phyloP scores from a whole-genome alignment of 2,888 invertebrate genomes.

The Himalopsyche kuldschensis region DNA sequence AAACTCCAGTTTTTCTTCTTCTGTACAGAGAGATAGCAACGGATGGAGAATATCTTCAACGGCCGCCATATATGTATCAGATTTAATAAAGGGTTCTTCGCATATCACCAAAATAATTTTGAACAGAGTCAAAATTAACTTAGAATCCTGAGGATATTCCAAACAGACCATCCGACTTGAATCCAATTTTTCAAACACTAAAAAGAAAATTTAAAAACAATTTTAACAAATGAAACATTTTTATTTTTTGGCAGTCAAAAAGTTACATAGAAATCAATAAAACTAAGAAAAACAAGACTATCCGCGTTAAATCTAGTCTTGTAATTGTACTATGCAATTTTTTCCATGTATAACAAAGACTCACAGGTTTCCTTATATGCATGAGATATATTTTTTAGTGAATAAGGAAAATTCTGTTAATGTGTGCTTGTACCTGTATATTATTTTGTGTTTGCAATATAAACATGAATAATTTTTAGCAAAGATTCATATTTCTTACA shows the following conservation, averaged over 20 bases:
- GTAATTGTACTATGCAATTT: neutral
- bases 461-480: too few species aligned
- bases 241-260: too few species aligned
- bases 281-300: neutral
- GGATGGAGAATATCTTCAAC: slow-evolving; percentile 19
- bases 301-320: neutral
- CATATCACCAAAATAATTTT: slow-evolving; percentile 19
- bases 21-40: slow-evolving; percentile 18
- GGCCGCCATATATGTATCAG: neutral
- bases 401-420: too few species aligned
- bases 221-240: too few species aligned
- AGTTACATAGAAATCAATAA: too few species aligned
- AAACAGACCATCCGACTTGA: slow-evolving; percentile 32
- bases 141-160: slow-evolving; percentile 11
- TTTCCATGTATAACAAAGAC: too few species aligned
- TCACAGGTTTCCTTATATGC: too few species aligned
- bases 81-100: neutral
- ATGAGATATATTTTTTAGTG: too few species aligned
- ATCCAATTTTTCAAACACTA: slow-evolving; percentile 32
- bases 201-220: neutral
- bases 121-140: slow-evolving; percentile 18
- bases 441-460: too few species aligned
- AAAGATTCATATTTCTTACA: too few species aligned
- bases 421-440: too few species aligned
- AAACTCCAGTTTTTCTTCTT: slow-evolving; percentile 20